Conservation (phyloP, 2,888 invertebrate genomes). For the Ferrisia virgata region DNA sequence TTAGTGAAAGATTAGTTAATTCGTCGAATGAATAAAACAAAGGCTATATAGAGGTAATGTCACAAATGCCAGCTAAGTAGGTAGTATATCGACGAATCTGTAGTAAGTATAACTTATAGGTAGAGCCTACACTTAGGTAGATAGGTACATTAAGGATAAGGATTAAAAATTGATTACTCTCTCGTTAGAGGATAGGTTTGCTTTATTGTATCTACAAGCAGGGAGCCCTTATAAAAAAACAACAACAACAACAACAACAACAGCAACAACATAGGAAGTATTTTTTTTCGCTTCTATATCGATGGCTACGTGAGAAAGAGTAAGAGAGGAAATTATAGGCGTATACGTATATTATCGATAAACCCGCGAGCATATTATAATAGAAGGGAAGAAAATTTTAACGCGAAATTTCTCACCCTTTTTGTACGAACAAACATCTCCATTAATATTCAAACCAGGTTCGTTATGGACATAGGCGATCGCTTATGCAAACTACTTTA, state of each 20-base stretch:
- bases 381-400: neutral
- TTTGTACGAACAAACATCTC: neutral
- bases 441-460: constrained; percentile 23
- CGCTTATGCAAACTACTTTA: constrained; percentile 22
- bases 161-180: too few relatives aligned
- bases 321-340: neutral
- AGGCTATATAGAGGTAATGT: neutral
- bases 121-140: too few relatives aligned
- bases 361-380: neutral
- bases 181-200: too few relatives aligned
- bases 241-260: too few relatives aligned
- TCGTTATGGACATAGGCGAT: constrained; percentile 29
- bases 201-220: too few relatives aligned
- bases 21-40: neutral
- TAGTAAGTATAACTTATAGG: too few relatives aligned
- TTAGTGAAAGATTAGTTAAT: neutral
- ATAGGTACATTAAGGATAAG: too few relatives aligned
- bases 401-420: constrained; percentile 5
- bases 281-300: neutral
- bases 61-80: neutral
- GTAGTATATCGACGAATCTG: too few relatives aligned
- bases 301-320: neutral
- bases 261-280: too few relatives aligned
- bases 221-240: too few relatives aligned
- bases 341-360: neutral